Evolutionary conservation across 2,797 vertebrate species (phyloP), one percentile per base, ranked within the genome.

Genomic region (Argya squamiceps): DNA sequence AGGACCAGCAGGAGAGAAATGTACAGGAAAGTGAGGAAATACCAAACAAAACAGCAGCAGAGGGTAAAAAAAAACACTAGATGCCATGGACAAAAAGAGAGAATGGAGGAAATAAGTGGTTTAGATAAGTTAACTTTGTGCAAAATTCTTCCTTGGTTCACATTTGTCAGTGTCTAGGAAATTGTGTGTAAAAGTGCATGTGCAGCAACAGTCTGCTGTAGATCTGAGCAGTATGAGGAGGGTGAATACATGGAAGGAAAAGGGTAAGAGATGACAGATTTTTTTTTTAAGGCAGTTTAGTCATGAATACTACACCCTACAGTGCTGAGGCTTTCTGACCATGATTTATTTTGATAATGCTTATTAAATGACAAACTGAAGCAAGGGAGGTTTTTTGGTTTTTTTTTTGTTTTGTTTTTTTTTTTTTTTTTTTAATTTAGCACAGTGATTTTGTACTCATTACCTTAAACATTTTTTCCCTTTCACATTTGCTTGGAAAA

Each of bases 341-440:
- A 73, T 86, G 20, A 85, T 24, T 96, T 94, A 62, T 78, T 39
- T 63, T 56, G 73, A 41, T 84, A 95, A 89, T 65, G 75, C 82
- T 92, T 92, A 58, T 91, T 92, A 63, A 73, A 91, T 47, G 22
- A 76, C 78, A 92, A 80, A 67, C 52, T 80, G 74, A 94, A 95
- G 65, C 27, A 44, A 95, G 8, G 4, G 20, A n/a, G n/a, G n/a
- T n/a, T n/a, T n/a, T 5, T 9, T 50, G 2, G 36, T 46, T 78
- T n/a, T 18, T 93, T 89, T 29, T 84, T 77, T 41, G 20, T 36
- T 9, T 18, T 94, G 89, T 30, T 87, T 80, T 36, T 6, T 10
- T 37, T 10, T 10, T 36, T 9, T 18, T 94, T 92, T 30, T 87
- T 82, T 36, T 6, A 63, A 69, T 26, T 83, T 50, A 44, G 59